phyloP scores from a whole-genome alignment of 2,113 vertebrate species.

The Spizaetus ornatus region DNA sequence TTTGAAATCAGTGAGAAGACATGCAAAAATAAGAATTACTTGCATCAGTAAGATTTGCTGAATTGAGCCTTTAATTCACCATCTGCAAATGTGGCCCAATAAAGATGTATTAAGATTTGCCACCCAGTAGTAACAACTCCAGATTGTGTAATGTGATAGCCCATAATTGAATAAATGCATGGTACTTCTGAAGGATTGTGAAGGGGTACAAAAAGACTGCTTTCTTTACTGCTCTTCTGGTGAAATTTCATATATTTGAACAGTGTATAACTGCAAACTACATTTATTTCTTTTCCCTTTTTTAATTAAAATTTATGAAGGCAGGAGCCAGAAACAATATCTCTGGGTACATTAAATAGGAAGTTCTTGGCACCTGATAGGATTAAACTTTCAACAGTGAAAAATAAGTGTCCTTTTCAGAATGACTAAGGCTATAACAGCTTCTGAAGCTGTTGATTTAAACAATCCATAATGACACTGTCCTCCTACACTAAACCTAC shows the following conservation, averaged over 20 bases:
- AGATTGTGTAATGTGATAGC: not conserved
- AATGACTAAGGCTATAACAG: not conserved
- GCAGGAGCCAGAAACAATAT: not conserved
- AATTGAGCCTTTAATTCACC: conserved; percentile 2
- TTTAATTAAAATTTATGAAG: not conserved
- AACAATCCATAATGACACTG: not conserved
- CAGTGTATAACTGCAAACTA: not conserved
- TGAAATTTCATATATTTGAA: not conserved
- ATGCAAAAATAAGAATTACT: not conserved
- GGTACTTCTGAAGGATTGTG: not conserved
- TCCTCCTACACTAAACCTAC: not conserved
- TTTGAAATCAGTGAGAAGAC: not conserved
- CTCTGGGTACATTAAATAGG: not conserved
- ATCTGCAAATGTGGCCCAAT: not conserved
- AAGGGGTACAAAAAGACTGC: not conserved
- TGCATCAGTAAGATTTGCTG: not conserved
- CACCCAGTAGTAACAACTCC: not conserved
- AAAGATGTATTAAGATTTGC: not conserved
- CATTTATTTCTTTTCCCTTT: not conserved
- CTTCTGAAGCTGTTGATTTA: conserved; percentile 2
- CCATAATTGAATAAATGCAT: not conserved
- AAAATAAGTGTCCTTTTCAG: not conserved
- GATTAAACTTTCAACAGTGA: not conserved
- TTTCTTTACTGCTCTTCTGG: not conserved
- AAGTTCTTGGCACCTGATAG: not conserved